Conservation (phyloP, 2,113 vertebrate genomes). For the Eclectus roratus region DNA sequence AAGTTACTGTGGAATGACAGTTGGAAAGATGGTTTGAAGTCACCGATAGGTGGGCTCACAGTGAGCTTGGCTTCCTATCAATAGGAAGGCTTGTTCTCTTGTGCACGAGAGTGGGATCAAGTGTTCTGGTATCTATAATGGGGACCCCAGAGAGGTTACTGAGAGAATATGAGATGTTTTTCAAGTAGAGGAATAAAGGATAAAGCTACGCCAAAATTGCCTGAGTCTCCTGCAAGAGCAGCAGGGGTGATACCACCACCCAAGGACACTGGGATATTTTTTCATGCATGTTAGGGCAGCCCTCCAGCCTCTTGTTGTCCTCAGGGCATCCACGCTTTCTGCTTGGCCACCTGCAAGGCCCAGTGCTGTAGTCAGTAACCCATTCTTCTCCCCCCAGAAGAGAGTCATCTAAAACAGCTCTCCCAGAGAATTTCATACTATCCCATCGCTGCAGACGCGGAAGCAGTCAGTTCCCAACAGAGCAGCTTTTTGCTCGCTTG, state of each 20-base stretch:
- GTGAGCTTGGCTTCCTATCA: conserved; percentile 34
- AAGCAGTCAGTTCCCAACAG: not conserved
- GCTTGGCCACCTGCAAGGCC: not conserved
- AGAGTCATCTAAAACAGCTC: not conserved
- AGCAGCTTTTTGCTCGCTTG: not conserved
- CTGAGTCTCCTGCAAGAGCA: not conserved
- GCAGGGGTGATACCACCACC: not conserved
- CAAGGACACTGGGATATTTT: not conserved
- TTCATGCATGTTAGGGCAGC: rapidly evolving
- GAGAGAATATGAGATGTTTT: not conserved
- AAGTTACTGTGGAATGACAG: conserved; percentile 73
- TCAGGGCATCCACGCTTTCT: not conserved
- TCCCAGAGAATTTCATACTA: not conserved
- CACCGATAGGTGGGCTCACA: conserved; percentile 46
- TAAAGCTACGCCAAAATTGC: not conserved
- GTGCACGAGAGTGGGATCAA: not conserved
- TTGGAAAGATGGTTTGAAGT: conserved; percentile 44
- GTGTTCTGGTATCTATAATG: conserved; percentile 9
- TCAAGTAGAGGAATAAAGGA: not conserved
- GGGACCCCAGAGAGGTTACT: not conserved
- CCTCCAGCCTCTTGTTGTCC: not conserved
- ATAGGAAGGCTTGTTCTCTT: conserved; percentile 29
- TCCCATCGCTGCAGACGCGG: rapidly evolving
- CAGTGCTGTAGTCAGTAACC: not conserved
- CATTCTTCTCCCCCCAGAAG: not conserved